Evolutionary conservation across 2,888 invertebrate genomes (phyloP), one percentile per base, ranked within the genome.

Genomic region (Griposia aprilina): DNA sequence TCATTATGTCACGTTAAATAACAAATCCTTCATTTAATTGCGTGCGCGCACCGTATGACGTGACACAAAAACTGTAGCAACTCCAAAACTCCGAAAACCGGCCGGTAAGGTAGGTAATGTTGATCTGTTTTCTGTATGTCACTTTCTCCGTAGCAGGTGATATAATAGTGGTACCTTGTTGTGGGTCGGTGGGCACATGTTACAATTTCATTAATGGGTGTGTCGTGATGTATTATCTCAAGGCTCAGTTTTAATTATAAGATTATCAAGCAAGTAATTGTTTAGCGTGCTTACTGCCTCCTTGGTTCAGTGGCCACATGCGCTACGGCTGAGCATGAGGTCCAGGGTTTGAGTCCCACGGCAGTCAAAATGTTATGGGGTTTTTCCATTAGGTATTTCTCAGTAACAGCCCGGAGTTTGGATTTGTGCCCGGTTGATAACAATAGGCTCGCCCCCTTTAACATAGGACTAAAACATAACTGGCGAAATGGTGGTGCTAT

Each of bases 141-240:
- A 76, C 84, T 84, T 84, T 84, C 84, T 84, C 84, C 20, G 57
- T 13, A 63, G 13, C 59, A 20, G 20, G 66, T 83, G 76, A 83
- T 74, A 80, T 80, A 80, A 79, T 52, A 26, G n/a, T n/a, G 10
- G 41, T 59, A 63, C 48, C 50, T 69, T 30, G 50, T 20, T 62
- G 67, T 79, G 41, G 15, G 57, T 41, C 68, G 11, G 26, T 23
- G 23, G 2, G 8, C 1, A 57, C 57, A 11, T 66, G 57, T 36
- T 48, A 77, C 62, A 66, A 30, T 59, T 41, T 52, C 20, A 36
- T 59, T 15, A 23, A 23, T 68, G 74, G 50, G 57, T 57, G 60
- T 41, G 50, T 55, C 62, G 30, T 68, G 80, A 59, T 74, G 55
- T 41, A 26, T 73, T 45, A 41, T 73, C n/a, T 76, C 17, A 36